Conservation (phyloP, 2,113 vertebrate species). For the Gymnorhina tibicen region DNA sequence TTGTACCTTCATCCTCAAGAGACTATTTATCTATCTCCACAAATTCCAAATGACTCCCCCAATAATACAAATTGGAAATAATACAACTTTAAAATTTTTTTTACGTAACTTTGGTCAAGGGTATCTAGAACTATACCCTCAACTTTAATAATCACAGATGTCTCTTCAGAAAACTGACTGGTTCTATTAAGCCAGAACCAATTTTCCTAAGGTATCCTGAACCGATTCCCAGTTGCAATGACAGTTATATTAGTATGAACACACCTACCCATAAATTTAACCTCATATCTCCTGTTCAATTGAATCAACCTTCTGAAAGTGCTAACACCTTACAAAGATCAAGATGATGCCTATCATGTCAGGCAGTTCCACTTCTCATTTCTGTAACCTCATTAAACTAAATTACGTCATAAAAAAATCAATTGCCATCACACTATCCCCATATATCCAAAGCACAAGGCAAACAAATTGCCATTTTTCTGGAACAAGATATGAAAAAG, state of each 20-base stretch:
- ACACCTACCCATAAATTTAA: not conserved
- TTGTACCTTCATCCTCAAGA: not conserved
- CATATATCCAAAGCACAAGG: not conserved
- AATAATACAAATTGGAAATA: not conserved
- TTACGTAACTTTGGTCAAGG: not conserved
- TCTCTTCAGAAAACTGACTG: not conserved
- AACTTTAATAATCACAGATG: not conserved
- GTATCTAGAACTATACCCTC: not conserved
- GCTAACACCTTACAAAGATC: not conserved
- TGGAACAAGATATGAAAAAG: not conserved
- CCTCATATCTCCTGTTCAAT: not conserved
- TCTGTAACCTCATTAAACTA: not conserved
- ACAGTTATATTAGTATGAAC: not conserved
- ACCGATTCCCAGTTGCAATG: not conserved
- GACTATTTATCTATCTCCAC: not conserved
- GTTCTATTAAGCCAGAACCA: not conserved
- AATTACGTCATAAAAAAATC: not conserved
- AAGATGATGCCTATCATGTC: not conserved
- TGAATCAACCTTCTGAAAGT: not conserved
- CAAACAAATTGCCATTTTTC: not conserved
- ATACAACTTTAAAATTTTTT: not conserved
- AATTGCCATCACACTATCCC: not conserved
- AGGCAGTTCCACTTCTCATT: not conserved
- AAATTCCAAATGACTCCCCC: not conserved
- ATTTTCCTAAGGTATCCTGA: not conserved